Evolutionary conservation across 2,888 invertebrate genomes (phyloP).

Genomic region (Acheta domesticus): DNA sequence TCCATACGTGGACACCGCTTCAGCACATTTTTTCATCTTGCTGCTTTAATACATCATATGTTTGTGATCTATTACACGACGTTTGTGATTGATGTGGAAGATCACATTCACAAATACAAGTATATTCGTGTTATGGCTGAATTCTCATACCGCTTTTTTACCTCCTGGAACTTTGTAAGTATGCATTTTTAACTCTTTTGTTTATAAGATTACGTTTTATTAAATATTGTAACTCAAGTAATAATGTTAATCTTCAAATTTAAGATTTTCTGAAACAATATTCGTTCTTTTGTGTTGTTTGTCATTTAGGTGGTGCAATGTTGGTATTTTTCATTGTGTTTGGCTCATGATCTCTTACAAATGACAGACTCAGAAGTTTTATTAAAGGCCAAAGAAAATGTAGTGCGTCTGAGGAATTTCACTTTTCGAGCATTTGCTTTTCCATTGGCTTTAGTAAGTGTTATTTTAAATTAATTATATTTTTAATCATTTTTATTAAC

Average conservation of each 20-base stretch:
- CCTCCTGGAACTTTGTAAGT: not conserved
- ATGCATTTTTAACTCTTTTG: too few species aligned
- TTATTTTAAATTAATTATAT: not conserved
- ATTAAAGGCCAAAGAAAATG: not conserved
- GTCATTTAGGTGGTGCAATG: too few species aligned
- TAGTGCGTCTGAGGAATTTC: not conserved
- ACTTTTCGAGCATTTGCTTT: conserved; percentile 18
- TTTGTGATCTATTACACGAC: not conserved
- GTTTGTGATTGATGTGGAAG: not conserved
- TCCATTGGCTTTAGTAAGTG: conserved; percentile 22
- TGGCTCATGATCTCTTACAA: not conserved
- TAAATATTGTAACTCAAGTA: too few species aligned
- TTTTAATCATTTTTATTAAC: too few species aligned
- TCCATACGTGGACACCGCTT: not conserved
- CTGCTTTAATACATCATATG: not conserved
- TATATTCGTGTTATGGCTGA: not conserved
- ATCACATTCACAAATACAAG: not conserved
- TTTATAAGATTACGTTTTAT: too few species aligned
- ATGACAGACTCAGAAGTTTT: not conserved
- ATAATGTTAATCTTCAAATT: too few species aligned
- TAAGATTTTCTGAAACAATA: too few species aligned
- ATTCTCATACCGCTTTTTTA: not conserved
- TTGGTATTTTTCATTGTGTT: not conserved
- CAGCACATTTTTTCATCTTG: not conserved
- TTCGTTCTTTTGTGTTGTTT: too few species aligned